Percentiles rank a stretch among this genome's conserved stretches.
Evolutionary conservation across 2,888 invertebrate species (phyloP).

Genomic region (Tetropium fuscum): DNA sequence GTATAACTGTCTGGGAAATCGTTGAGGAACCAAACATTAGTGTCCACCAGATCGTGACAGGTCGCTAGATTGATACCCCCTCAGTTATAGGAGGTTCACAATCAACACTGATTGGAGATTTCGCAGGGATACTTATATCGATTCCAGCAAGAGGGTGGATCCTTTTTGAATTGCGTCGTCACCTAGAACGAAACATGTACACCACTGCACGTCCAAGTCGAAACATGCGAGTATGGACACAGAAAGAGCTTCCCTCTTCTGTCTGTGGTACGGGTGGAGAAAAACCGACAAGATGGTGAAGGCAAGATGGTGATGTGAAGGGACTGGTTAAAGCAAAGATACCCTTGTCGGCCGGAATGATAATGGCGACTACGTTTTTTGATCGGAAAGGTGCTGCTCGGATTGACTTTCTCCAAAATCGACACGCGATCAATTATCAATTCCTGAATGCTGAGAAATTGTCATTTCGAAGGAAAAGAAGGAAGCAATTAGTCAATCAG

Average conservation of each 20-base stretch:
- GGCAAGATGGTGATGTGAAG: no score
- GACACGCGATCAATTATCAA: constrained; percentile 11
- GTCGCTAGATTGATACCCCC: no score
- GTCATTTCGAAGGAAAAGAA: constrained; percentile 11
- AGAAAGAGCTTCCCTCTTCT: no score
- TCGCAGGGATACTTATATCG: neutral
- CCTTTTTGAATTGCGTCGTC: constrained; percentile 3
- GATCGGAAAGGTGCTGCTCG: no score
- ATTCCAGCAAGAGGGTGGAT: constrained; percentile 8
- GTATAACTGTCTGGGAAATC: no score
- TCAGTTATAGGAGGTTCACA: constrained; percentile 5
- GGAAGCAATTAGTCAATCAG: neutral
- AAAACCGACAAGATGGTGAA: neutral
- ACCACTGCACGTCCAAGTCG: neutral
- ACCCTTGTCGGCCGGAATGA: constrained; percentile 5
- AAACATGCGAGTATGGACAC: neutral
- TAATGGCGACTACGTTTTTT: neutral
- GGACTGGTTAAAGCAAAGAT: constrained; percentile 2
- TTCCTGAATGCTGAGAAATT: constrained; percentile 15
- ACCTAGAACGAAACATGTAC: neutral
- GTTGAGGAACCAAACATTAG: no score
- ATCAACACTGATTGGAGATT: constrained; percentile 3
- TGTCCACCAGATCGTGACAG: no score
- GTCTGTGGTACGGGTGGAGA: no score
- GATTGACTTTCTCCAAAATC: constrained; percentile 10